Base-by-base conservation (phyloP, 2,888 invertebrate species). In the Philhelius pedissequus region DNA sequence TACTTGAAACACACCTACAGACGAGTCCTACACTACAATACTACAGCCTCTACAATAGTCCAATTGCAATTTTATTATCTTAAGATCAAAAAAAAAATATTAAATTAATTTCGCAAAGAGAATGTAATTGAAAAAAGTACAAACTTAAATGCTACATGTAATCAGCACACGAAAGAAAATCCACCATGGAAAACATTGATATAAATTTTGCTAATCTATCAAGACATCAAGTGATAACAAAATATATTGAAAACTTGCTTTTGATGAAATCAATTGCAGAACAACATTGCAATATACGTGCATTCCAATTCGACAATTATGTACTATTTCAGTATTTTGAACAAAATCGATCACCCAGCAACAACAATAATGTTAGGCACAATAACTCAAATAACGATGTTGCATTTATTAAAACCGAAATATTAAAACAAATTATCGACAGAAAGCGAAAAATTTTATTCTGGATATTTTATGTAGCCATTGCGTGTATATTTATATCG, bases 271-370 rank as follows among this genome's bases (percentile, higher is more conserved):
- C 92, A 86, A 92, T 94, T 88, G 95, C 94, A 74, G 92, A 91
- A 86, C 91, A 93, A 69, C 89, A 88, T 20, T 92, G 93, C 86
- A 94, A 94, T 64, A 91, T 96, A 86, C 93, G 92, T 43, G 94
- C 95, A 81, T 91, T 92, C 40, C 94, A 95, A 89, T 94, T 96
- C 86, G 92, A 94, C 86, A 90, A 92, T 89, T 92, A 95, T 86
- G 88, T 91, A 54, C 94, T 94, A 84, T 90, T 92, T 87, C 92
- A 93, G 86, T 93, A 94, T 86, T 94, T 94, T 87, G 88, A 90
- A 35, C 90, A 92, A 80, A 82, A 79, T 74, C 78, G 70, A 79
- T 70, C 75, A 58, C 52, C 75, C 38, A 76, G 27, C 68, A 86
- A 54, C 69, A 70, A n/a, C 25, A 86, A n/a, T n/a, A n/a, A 68